A percentile compares a stretch with the other conserved stretches of the same genome.
Evolutionary conservation across 2,113 vertebrate genomes (phyloP).

Genomic region (Pseudonaja textilis): DNA sequence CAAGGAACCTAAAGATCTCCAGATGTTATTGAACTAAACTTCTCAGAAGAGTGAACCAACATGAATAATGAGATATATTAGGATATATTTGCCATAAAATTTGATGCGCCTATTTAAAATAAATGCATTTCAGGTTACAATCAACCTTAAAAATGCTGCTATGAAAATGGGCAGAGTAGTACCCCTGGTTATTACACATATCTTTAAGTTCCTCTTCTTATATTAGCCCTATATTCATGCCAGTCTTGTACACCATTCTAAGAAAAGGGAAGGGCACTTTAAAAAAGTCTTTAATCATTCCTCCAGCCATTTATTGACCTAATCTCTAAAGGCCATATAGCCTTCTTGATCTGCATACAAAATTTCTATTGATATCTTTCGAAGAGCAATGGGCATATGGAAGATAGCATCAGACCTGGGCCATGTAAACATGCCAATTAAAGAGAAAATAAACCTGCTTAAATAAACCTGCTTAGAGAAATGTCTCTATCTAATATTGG

Average conservation of each 20-base stretch:
- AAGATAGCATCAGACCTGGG: conserved; percentile 56
- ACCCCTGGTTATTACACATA: conserved; percentile 57
- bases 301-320: conserved; percentile 70
- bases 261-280: conserved; percentile 63
- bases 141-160: conserved; percentile 39
- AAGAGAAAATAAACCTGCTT: conserved; percentile 32
- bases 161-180: conserved; percentile 61
- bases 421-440: conserved; percentile 47
- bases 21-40: not conserved
- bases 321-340: conserved; percentile 66
- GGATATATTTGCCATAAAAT: not conserved
- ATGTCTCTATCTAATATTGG: conserved; percentile 38
- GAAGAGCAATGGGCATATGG: conserved; percentile 53
- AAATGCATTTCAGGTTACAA: not conserved
- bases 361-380: conserved; percentile 64
- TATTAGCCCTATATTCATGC: conserved; percentile 67
- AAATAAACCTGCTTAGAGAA: conserved; percentile 36
- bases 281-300: conserved; percentile 70
- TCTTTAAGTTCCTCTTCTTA: conserved; percentile 57
- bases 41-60: not conserved
- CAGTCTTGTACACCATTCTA: conserved; percentile 66
- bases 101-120: not conserved
- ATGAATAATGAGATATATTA: not conserved
- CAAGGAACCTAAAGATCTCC: not conserved
- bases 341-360: conserved; percentile 63